Evolutionary conservation across 1,140 invertebrate species (phyloP).

Genomic region (Portunus trituberculatus): DNA sequence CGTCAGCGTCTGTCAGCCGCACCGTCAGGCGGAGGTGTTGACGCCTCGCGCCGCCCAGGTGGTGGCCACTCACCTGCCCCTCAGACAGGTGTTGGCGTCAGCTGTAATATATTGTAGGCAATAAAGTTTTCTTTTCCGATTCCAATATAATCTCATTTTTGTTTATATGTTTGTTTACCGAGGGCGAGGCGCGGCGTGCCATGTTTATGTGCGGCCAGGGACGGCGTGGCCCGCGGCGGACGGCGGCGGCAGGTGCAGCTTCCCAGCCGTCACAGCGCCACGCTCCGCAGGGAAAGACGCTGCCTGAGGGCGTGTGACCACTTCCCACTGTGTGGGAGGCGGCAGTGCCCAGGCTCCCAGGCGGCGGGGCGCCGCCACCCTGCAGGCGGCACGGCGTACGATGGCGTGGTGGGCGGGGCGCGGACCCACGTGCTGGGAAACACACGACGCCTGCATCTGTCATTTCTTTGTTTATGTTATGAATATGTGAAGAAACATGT

Average conservation of each 20-base stretch:
- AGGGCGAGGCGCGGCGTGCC: neutral
- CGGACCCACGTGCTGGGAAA: neutral
- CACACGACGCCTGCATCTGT: neutral
- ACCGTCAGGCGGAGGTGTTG: neutral
- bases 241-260: neutral
- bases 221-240: neutral
- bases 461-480: slow-evolving; percentile 37
- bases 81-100: neutral
- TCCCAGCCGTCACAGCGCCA: neutral
- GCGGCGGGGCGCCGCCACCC: neutral
- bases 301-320: neutral
- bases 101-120: neutral
- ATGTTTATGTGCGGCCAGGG: slow-evolving; percentile 34
- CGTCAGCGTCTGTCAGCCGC: neutral
- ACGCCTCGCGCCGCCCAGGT: neutral
- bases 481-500: slow-evolving; percentile 39
- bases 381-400: neutral
- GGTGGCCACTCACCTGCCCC: neutral
- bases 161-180: slow-evolving; percentile 45
- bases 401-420: neutral
- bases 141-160: slow-evolving; percentile 33
- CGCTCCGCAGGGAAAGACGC: neutral
- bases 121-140: slow-evolving; percentile 29
- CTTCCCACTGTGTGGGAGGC: slow-evolving; percentile 37
- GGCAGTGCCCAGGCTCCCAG: neutral